A percentile compares a stretch with the other conserved stretches of the same genome.
Conservation (phyloP, 2,888 invertebrate species). For the Meteorus colon region DNA sequence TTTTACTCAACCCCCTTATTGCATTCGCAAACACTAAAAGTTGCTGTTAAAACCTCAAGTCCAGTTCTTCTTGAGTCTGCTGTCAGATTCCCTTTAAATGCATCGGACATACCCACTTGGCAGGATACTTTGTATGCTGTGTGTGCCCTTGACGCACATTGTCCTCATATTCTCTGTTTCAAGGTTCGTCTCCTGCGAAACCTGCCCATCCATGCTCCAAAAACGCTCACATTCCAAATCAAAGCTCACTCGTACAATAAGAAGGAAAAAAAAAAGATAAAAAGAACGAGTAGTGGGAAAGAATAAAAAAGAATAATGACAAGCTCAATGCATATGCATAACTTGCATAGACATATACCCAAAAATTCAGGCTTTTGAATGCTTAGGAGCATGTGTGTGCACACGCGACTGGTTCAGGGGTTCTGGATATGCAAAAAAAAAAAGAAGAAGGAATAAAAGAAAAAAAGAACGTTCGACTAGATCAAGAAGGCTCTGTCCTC, state of each 20-base stretch:
- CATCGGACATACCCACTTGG: conserved; percentile 33
- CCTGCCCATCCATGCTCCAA: conserved; percentile 11
- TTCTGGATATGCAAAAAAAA: conserved; percentile 39
- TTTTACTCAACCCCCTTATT: conserved; percentile 12
- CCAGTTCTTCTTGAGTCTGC: conserved; percentile 19
- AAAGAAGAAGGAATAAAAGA: conserved; percentile 8
- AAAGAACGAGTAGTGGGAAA: conserved; percentile 37
- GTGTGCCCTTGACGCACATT: conserved; percentile 22
- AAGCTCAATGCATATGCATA: conserved; percentile 40
- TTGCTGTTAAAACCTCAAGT: conserved; percentile 21
- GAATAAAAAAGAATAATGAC: conserved; percentile 25
- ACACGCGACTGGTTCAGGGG: conserved; percentile 40
- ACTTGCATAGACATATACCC: neutral
- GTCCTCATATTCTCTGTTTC: conserved; percentile 14
- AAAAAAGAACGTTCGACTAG: conserved; percentile 17
- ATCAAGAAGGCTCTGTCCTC: conserved; percentile 14
- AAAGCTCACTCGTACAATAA: conserved; percentile 40
- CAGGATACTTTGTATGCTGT: conserved; percentile 29
- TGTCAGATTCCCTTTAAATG: conserved; percentile 37
- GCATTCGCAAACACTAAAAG: conserved; percentile 19
- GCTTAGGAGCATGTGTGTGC: conserved; percentile 28
- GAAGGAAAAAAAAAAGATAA: conserved; percentile 33
- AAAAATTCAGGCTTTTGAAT: conserved; percentile 29
- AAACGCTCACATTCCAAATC: conserved; percentile 9
- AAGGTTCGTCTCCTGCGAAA: conserved; percentile 17